These are phyloP conservation scores for Aphodius granarius DNA, from an alignment of 2,888 invertebrate species.

Conservation along the genomic window DNA sequence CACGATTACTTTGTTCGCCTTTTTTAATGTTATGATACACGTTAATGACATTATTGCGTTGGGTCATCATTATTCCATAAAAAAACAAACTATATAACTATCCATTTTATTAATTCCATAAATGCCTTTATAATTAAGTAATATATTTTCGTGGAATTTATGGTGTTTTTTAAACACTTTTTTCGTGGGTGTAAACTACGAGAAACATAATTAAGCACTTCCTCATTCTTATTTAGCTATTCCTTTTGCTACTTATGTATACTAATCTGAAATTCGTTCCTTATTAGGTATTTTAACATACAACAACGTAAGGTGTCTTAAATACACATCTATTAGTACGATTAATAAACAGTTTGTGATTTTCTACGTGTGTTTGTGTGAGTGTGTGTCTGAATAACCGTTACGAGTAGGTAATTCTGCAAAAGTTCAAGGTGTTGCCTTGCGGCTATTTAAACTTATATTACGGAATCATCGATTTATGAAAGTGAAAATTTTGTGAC, in stretches of 20 bases:
- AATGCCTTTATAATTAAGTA: no score
- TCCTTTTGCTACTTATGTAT: no score
- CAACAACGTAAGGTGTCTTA: background rate
- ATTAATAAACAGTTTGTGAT: background rate
- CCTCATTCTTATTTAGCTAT: no score
- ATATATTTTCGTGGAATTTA: no score
- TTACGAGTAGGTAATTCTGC: slow-evolving; percentile 4
- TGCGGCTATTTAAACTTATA: background rate
- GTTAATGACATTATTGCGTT: background rate
- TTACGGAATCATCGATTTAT: slow-evolving; percentile 6
- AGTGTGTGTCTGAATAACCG: background rate
- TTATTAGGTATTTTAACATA: no score
- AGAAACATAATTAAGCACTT: no score
- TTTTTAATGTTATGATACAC: background rate
- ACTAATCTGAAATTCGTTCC: no score
- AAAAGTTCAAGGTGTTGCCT: slow-evolving; percentile 10
- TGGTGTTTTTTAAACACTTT: no score
- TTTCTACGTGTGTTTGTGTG: background rate
- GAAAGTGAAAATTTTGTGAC: slow-evolving; percentile 14
- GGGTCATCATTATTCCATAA: background rate
- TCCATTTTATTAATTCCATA: no score
- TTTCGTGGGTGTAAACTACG: no score
- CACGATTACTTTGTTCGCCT: background rate
- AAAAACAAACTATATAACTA: no score
- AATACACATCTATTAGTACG: background rate